phyloP scores from a whole-genome alignment of 2,888 invertebrate species.

The Luffia ferchaultella region DNA sequence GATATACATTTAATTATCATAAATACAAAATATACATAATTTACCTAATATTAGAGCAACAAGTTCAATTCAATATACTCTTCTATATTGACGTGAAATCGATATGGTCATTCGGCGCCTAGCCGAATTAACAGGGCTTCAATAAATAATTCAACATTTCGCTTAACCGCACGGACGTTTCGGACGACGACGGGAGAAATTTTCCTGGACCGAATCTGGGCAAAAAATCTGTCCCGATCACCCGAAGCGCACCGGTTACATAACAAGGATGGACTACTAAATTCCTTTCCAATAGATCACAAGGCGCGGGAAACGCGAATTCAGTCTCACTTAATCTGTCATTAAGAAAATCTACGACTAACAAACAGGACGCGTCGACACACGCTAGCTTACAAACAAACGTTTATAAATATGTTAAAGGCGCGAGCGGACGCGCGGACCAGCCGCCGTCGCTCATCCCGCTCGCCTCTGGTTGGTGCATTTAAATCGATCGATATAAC shows the following conservation, averaged over 20 bases:
- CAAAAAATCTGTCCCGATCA: neutral
- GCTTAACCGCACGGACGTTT: conserved; percentile 11
- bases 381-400: conserved; percentile 12
- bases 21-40: conserved; percentile 64
- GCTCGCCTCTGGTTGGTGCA: neutral
- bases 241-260: neutral
- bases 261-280: conserved; percentile 22
- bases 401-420: neutral
- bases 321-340: conserved; percentile 66
- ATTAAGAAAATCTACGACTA: conserved; percentile 52
- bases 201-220: neutral
- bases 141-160: conserved; percentile 25
- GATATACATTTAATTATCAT: conserved; percentile 50
- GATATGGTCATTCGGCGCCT: conserved; percentile 44
- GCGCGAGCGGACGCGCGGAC: neutral
- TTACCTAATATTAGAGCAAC: conserved; percentile 49
- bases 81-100: conserved; percentile 59
- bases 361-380: conserved; percentile 34
- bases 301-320: conserved; percentile 36
- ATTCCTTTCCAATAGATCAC: conserved; percentile 34
- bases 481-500: neutral
- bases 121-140: conserved; percentile 49
- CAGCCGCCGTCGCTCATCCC: conserved; percentile 2
- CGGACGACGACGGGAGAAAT: conserved; percentile 6
- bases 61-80: conserved; percentile 60